phyloP scores from a whole-genome alignment of 1,140 invertebrate genomes.

The Habropoda laboriosa region DNA sequence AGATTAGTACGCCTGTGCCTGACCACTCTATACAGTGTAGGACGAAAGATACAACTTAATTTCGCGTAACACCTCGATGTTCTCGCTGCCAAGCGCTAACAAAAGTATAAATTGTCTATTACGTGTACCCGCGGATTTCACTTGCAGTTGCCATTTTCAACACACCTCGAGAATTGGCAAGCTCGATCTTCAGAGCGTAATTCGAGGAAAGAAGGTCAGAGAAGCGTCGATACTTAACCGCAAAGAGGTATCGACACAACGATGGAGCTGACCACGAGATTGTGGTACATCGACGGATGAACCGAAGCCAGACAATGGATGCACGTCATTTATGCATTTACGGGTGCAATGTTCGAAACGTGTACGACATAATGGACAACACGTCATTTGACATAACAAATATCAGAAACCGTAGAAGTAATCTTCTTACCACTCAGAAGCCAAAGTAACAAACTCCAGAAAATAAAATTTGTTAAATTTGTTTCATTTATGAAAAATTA shows the following conservation, averaged over 20 bases:
- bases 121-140: neutral
- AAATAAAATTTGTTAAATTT: no score
- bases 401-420: neutral
- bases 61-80: neutral
- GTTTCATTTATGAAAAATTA: no score
- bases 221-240: constrained; percentile 34
- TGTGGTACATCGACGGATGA: constrained; percentile 47
- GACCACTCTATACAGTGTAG: no score
- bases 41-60: neutral
- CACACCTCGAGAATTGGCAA: constrained; percentile 18
- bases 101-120: neutral
- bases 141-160: neutral
- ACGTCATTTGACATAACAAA: neutral
- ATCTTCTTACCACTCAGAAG: no score
- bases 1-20: no score
- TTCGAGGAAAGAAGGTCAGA: constrained; percentile 40
- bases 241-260: constrained; percentile 5
- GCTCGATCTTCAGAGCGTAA: constrained; percentile 6
- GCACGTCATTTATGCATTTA: neutral
- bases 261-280: constrained; percentile 33
- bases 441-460: no score
- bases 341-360: neutral
- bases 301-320: constrained; percentile 2
- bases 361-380: neutral
- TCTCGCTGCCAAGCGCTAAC: neutral